Conservation (phyloP, 2,113 vertebrate genomes). For the Leptosomus discolor region DNA sequence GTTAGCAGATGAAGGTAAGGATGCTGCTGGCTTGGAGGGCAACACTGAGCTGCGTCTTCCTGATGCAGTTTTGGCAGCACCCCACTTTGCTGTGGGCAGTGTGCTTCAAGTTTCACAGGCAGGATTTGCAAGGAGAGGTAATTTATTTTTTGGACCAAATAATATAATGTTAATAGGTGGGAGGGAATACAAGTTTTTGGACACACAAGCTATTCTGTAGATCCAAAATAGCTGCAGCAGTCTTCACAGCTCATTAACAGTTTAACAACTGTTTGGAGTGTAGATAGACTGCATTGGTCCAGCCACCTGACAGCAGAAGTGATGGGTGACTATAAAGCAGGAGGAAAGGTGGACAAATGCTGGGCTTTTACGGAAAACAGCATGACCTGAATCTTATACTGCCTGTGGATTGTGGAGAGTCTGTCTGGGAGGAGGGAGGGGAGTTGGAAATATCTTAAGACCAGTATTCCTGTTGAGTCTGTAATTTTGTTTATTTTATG, state of each 20-base stretch:
- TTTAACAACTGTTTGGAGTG: background rate
- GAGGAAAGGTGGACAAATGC: background rate
- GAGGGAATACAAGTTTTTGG: background rate
- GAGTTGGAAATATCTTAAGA: background rate
- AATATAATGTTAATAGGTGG: background rate
- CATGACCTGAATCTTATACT: background rate
- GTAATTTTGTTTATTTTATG: background rate
- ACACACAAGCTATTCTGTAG: background rate
- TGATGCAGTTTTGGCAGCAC: background rate
- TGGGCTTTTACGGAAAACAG: background rate
- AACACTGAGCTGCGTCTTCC: background rate
- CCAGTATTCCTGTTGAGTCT: background rate
- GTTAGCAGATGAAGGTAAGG: background rate
- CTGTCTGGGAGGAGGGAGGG: background rate
- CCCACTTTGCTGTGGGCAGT: background rate
- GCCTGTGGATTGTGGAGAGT: background rate
- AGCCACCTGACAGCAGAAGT: background rate
- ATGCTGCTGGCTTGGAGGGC: background rate
- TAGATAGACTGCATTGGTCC: background rate
- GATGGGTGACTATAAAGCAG: background rate
- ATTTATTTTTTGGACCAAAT: background rate
- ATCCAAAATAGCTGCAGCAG: constrained; percentile 11
- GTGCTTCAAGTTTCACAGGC: background rate
- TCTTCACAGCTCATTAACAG: constrained; percentile 14
- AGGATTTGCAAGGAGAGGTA: background rate